These are phyloP conservation scores for Helobdella robusta DNA, from an alignment of 2,888 invertebrate genomes.

Conservation along the genomic window DNA sequence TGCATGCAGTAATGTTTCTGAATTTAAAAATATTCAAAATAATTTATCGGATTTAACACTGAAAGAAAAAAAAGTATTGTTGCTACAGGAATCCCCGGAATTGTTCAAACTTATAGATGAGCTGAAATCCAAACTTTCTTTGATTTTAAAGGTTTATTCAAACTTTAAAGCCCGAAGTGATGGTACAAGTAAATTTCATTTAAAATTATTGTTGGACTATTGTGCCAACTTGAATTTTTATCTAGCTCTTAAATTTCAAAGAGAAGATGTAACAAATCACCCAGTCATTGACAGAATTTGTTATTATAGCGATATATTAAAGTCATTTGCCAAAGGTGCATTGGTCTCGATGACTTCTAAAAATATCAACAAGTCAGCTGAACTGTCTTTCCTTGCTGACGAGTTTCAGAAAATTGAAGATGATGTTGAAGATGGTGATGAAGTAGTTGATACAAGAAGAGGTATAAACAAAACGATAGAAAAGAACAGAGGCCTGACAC, in stretches of 20 bases:
- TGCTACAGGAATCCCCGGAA: slow-evolving; percentile 78
- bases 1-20: slow-evolving; percentile 1
- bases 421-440: slow-evolving; percentile 39
- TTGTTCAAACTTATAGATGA: slow-evolving; percentile 4
- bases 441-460: slow-evolving; percentile 42
- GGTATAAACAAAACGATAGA: slow-evolving; percentile 58
- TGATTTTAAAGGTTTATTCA: not conserved
- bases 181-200: not conserved
- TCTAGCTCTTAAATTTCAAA: slow-evolving; percentile 70
- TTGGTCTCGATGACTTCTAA: no score
- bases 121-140: slow-evolving; percentile 4
- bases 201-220: slow-evolving; percentile 52
- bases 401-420: no score
- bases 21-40: slow-evolving; percentile 56
- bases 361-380: slow-evolving; percentile 1
- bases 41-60: slow-evolving; percentile 67
- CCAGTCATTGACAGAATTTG: slow-evolving; percentile 71
- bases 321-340: no score
- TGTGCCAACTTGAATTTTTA: slow-evolving; percentile 77
- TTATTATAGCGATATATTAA: slow-evolving; percentile 3
- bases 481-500: slow-evolving; percentile 88
- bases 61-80: slow-evolving; percentile 60
- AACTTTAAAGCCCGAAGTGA: not conserved
- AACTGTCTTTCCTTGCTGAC: not conserved
- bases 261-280: slow-evolving; percentile 65